Conservation (phyloP, 2,888 invertebrate species). For the Pilophorus perplexus region DNA sequence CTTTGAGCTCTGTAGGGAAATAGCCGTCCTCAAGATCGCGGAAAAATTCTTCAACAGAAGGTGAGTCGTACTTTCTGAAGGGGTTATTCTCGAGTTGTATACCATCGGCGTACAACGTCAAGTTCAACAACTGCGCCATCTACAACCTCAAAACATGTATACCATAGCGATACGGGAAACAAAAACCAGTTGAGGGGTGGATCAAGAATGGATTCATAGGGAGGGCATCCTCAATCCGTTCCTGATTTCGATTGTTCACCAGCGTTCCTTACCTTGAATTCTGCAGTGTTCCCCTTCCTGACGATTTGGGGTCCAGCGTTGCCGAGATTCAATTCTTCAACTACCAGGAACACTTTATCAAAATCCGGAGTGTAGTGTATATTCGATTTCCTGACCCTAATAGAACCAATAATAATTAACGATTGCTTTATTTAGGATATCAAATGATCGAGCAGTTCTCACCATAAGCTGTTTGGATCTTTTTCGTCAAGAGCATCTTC, state of each 20-base stretch:
- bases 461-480: slow-evolving; percentile 31
- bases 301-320: slow-evolving; percentile 40
- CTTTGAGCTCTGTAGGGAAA: slow-evolving; percentile 43
- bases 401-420: no score
- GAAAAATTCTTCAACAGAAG: slow-evolving; percentile 43
- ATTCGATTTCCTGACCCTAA: slow-evolving; percentile 26
- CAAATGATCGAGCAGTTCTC: background rate
- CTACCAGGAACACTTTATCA: slow-evolving; percentile 41
- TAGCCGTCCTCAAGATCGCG: slow-evolving; percentile 45
- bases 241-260: no score
- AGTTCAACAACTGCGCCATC: slow-evolving; percentile 41
- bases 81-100: slow-evolving; percentile 41
- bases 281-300: slow-evolving; percentile 26
- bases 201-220: no score
- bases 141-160: no score
- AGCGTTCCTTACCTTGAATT: slow-evolving; percentile 37
- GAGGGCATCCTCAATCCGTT: no score
- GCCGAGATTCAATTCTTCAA: slow-evolving; percentile 40
- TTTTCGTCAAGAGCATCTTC: slow-evolving; percentile 24
- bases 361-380: slow-evolving; percentile 41
- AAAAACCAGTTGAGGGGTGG: no score
- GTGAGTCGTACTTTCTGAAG: slow-evolving; percentile 39
- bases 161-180: no score
- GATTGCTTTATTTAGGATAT: background rate
- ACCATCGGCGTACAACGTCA: slow-evolving; percentile 45